phyloP scores from a whole-genome alignment of 92 coral and sea anemone genomes.

The Micromussa lordhowensis region DNA sequence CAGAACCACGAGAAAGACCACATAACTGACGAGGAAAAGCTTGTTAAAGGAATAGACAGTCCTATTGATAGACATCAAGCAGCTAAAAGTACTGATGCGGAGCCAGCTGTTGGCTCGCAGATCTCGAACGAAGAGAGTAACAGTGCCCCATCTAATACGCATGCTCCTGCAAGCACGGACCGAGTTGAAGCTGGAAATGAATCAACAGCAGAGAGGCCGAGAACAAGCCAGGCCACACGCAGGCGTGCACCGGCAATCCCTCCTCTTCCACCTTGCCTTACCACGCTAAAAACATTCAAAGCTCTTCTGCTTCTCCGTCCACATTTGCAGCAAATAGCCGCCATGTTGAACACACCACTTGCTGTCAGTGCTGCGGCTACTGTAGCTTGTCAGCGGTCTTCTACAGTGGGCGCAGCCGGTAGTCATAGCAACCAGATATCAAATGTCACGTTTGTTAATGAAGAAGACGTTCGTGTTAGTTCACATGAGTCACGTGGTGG shows the following conservation, averaged over 20 bases:
- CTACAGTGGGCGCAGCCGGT: conserved; percentile 1
- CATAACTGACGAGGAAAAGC: background rate
- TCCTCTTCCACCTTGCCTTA: conserved; percentile 88
- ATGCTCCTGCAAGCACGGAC: background rate
- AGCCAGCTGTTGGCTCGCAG: background rate
- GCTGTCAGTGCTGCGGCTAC: background rate
- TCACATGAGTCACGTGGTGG: background rate
- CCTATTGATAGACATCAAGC: background rate
- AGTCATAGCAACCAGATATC: conserved; percentile 10
- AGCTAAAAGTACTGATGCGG: background rate
- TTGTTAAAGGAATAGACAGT: background rate
- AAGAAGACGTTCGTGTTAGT: background rate
- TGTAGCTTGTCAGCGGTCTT: background rate
- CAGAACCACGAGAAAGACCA: background rate
- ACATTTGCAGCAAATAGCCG: conserved; percentile 71
- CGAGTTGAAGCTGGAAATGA: conserved; percentile 1
- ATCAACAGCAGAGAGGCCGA: background rate
- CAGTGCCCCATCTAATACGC: background rate
- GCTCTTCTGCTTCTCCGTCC: conserved; percentile 65
- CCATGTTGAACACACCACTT: conserved; percentile 30
- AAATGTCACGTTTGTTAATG: background rate
- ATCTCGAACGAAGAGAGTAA: background rate
- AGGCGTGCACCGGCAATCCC: conserved; percentile 79
- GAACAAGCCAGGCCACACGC: conserved; percentile 19
- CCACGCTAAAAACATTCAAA: conserved; percentile 80